Evolutionary conservation across 2,888 invertebrate species (phyloP).

Genomic region (Aleiodes testaceus): DNA sequence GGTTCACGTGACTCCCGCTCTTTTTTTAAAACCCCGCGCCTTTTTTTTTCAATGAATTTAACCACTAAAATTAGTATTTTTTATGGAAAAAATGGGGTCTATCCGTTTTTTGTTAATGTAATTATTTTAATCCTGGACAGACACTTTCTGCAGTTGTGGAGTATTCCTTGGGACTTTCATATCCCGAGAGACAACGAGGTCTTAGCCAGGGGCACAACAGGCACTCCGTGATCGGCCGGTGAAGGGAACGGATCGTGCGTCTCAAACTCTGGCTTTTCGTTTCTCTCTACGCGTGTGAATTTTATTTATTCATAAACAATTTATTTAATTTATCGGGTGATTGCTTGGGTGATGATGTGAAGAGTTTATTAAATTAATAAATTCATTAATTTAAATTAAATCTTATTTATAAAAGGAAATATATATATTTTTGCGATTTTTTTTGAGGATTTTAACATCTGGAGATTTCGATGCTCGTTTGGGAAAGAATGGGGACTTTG

Average conservation of each 20-base stretch:
- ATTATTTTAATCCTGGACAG: slow-evolving; percentile 5
- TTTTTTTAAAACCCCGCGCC: too few relatives aligned
- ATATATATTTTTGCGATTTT: neutral
- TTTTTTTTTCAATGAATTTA: too few relatives aligned
- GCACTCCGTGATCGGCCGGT: slow-evolving; percentile 66
- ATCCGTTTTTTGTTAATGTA: neutral
- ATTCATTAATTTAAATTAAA: neutral
- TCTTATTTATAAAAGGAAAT: neutral
- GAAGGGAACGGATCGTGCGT: slow-evolving; percentile 67
- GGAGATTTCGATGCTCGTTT: slow-evolving; percentile 5
- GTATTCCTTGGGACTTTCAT: slow-evolving; percentile 61
- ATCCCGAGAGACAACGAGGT: slow-evolving; percentile 57
- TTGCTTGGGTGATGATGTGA: neutral
- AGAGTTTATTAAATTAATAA: neutral
- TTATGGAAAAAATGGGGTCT: neutral
- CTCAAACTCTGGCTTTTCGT: slow-evolving; percentile 26
- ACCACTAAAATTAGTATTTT: too few relatives aligned
- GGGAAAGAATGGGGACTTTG: slow-evolving; percentile 14
- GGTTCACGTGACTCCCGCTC: too few relatives aligned
- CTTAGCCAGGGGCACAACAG: slow-evolving; percentile 49
- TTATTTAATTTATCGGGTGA: neutral
- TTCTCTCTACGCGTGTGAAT: slow-evolving; percentile 9
- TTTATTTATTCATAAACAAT: slow-evolving; percentile 10
- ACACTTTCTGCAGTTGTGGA: slow-evolving; percentile 19
- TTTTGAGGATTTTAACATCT: neutral